Percentiles rank a stretch among this genome's conserved stretches.
Conservation (phyloP, 2,113 vertebrate species). For the Alexandromys fortis region DNA sequence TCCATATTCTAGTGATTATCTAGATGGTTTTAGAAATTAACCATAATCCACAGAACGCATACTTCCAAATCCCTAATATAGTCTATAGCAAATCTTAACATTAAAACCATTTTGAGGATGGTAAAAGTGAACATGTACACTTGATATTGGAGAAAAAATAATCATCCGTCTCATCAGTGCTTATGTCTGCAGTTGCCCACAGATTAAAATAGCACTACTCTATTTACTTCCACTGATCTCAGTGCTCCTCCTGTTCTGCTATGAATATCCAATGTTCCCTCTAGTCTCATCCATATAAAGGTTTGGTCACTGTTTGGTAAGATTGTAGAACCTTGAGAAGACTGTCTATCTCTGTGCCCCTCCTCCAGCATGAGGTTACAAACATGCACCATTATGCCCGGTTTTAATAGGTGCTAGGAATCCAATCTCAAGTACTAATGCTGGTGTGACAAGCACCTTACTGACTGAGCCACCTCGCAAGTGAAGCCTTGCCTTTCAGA, state of each 20-base stretch:
- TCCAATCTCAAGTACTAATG: background rate
- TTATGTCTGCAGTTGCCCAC: background rate
- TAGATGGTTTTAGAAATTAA: conserved; percentile 9
- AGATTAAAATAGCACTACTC: background rate
- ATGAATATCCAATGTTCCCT: no score
- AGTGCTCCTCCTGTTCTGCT: background rate
- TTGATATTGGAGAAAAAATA: background rate
- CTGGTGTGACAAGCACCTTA: no score
- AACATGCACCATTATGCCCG: background rate
- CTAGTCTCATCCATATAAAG: background rate
- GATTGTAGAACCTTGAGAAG: background rate
- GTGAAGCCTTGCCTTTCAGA: background rate
- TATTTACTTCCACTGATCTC: background rate
- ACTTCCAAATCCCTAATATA: background rate
- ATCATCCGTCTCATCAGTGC: background rate
- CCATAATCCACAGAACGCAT: background rate
- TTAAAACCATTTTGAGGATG: background rate
- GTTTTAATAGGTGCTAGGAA: background rate
- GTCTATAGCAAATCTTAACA: background rate
- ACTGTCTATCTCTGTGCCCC: background rate
- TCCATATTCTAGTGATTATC: conserved; percentile 27
- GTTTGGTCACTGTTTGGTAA: background rate
- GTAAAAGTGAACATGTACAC: background rate
- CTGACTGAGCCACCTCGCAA: background rate
- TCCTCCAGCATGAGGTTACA: background rate